Evolutionary conservation across 1,140 invertebrate genomes (phyloP), one percentile per base, ranked within the genome.

Genomic region (Panagrolaimus sp.): DNA sequence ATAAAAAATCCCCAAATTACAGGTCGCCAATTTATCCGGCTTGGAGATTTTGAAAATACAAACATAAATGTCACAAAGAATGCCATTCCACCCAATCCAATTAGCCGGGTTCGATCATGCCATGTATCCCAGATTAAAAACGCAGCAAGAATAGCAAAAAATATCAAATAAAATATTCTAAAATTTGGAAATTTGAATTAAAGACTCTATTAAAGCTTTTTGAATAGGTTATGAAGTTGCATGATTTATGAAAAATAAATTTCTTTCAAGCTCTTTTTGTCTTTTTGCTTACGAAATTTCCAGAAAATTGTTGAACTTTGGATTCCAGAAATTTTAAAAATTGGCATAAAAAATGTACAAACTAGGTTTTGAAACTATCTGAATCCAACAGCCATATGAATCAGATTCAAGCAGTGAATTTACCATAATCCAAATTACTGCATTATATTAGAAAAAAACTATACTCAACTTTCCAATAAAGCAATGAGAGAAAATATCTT

Each of bases 1-100:
- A 95, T 83, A 0, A 88, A 85, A 3, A 95, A 81, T 0, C 93
- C 94, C 80, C 88, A 89, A 15, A 90, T 77, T 0, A 96, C 90
- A 14, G 82, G 89, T 21, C 88, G 86, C 92, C 91, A 94, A 46
- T 87, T 85, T 1, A 91, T 76, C 44, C 71, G 67, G 9, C 67
- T 52, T 10, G 78, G 74, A 73, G 79, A 72, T 12, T 55, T 71
- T 0, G 84, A 85, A 45, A 80, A 79, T 8, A 83, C 24, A 58
- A 76, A 83, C 68, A 84, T 83, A 48, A 83, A 70, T 14, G 76
- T 47, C 24, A 85, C 69, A 62, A 83, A 83, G 58, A 78, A 78
- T 15, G 76, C 43, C 63, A 85, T 78, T 43, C 83, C 84, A 64
- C 67, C 69, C 15, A 78, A 71, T 10, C 84, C 84, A 9, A 76